Conservation (phyloP, 2,113 vertebrate species). For the cat (Felis catus) region DNA sequence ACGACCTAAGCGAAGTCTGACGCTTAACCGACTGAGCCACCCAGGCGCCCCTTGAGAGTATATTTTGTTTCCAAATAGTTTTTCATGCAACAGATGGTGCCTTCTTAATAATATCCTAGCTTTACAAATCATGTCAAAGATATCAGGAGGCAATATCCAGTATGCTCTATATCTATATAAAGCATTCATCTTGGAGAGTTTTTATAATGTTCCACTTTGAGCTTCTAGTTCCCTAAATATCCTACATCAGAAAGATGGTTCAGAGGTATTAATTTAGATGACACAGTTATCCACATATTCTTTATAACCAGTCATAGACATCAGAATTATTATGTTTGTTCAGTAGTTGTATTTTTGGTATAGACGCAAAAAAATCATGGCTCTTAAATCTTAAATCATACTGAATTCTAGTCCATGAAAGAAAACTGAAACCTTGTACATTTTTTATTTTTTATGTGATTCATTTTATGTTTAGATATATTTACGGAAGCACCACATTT, state of each 20-base stretch:
- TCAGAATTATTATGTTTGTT: neutral
- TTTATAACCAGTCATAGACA: neutral
- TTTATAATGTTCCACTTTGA: neutral
- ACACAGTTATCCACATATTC: neutral
- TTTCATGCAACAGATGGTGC: neutral
- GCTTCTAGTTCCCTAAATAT: neutral
- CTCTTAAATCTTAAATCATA: neutral
- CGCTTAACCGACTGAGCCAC: too few relatives aligned
- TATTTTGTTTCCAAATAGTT: neutral
- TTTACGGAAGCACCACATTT: neutral
- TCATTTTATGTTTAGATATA: neutral
- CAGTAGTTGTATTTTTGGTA: neutral
- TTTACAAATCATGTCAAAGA: conserved; percentile 38
- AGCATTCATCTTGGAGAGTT: neutral
- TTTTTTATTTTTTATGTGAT: neutral
- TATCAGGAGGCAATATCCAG: neutral
- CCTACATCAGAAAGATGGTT: neutral
- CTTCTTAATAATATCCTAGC: neutral
- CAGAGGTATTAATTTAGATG: neutral
- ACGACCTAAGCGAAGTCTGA: too few relatives aligned
- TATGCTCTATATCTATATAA: neutral
- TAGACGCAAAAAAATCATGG: neutral
- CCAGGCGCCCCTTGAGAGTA: neutral
- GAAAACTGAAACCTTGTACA: neutral
- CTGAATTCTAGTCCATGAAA: neutral